Conservation (phyloP, 2,888 invertebrate genomes). For the Autographa pulchrina region DNA sequence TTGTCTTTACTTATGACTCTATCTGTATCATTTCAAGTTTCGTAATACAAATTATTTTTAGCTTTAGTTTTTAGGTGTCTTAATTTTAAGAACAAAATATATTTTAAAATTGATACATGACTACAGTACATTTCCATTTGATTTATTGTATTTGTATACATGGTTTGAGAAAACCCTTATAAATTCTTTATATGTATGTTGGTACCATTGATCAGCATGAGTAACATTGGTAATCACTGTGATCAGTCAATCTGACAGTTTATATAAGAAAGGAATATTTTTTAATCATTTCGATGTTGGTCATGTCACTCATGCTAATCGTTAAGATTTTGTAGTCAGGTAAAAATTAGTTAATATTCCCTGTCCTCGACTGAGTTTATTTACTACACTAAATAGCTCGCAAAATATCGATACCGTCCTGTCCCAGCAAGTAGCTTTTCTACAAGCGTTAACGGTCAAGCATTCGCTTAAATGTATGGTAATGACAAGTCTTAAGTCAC, state of each 20-base stretch:
- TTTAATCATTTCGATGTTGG: no score
- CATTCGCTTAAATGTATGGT: no score
- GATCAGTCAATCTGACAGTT: no score
- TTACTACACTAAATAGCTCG: conserved; percentile 24
- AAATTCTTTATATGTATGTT: no score
- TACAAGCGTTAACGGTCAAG: no score
- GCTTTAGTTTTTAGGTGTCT: conserved; percentile 7
- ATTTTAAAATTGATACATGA: conserved; percentile 6
- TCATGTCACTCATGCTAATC: no score
- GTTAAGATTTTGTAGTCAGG: not conserved
- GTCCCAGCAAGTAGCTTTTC: no score
- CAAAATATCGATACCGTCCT: conserved; percentile 48
- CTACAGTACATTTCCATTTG: conserved; percentile 7
- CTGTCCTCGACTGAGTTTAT: not conserved
- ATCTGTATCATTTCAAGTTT: conserved; percentile 9
- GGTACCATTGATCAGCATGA: no score
- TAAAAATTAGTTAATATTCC: not conserved
- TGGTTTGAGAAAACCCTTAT: no score
- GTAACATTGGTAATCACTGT: no score
- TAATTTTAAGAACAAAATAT: not conserved
- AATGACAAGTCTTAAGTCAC: no score
- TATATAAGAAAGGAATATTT: no score
- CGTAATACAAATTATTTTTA: conserved; percentile 12
- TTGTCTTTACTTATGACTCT: not conserved
- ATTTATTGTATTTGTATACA: not conserved